These are phyloP conservation scores for Notoglanidium macrostoma DNA, from an alignment of 2,797 vertebrate genomes.

Conservation along the genomic window DNA sequence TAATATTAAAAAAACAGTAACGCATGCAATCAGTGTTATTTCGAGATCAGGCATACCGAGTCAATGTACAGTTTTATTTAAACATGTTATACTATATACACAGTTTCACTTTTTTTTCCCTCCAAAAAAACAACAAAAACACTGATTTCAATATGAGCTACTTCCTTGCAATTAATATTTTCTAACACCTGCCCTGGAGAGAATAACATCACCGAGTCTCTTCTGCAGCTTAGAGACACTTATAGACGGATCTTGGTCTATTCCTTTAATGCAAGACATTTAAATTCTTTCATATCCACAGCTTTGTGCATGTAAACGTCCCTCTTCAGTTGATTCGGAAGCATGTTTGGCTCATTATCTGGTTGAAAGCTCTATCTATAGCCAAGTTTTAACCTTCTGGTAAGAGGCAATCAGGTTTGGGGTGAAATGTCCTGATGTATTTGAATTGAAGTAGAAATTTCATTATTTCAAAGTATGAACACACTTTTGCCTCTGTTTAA, in stretches of 20 bases:
- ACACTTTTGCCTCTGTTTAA: conserved; percentile 61
- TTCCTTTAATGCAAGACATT: neutral
- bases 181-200: neutral
- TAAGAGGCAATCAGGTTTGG: neutral
- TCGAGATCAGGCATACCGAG: neutral
- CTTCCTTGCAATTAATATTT: neutral
- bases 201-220: neutral
- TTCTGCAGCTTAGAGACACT: neutral
- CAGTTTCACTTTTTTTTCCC: neutral
- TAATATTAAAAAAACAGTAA: neutral
- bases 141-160: neutral
- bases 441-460: neutral
- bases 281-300: no score
- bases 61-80: neutral
- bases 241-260: neutral
- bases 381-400: neutral
- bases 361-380: neutral
- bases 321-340: neutral
- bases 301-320: neutral
- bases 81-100: neutral
- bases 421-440: neutral
- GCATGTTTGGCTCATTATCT: neutral
- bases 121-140: neutral
- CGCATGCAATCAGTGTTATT: neutral
- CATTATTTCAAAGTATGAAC: conserved; percentile 16